Conservation (phyloP, 2,113 vertebrate species). For the Haemorhous mexicanus region DNA sequence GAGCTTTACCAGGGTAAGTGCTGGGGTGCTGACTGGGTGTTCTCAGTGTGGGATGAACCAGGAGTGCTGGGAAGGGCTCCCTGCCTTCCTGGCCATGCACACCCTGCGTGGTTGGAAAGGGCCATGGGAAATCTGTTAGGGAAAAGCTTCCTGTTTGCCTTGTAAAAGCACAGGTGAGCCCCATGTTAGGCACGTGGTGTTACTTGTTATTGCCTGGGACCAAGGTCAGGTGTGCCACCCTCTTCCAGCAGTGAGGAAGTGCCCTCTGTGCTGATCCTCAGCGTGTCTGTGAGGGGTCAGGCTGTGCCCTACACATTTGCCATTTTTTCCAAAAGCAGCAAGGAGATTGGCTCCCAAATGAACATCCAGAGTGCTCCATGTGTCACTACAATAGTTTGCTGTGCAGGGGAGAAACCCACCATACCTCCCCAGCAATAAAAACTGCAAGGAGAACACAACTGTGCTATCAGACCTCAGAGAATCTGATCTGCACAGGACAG, state of each 20-base stretch:
- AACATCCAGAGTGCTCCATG: not conserved
- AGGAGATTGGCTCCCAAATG: not conserved
- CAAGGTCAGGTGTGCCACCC: not conserved
- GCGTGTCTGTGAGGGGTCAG: not conserved
- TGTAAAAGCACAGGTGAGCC: not conserved
- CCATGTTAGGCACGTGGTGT: not conserved
- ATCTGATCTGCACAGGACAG: not conserved
- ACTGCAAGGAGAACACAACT: not conserved
- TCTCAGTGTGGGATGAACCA: not conserved
- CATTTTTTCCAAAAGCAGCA: not conserved
- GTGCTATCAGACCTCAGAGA: not conserved
- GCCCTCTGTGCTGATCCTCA: not conserved
- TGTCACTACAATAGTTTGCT: not conserved
- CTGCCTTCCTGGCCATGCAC: accelerated
- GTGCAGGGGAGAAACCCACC: not conserved
- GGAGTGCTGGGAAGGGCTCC: not conserved
- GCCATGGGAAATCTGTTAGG: not conserved
- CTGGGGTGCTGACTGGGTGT: not conserved
- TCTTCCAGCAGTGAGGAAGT: not conserved
- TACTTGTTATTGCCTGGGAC: not conserved
- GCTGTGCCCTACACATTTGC: not conserved
- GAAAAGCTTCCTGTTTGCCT: not conserved
- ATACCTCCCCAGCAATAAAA: accelerated
- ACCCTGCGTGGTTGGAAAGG: not conserved
- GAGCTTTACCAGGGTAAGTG: not conserved